phyloP scores from a whole-genome alignment of 2,113 vertebrate genomes.

The Nettapus auritus region DNA sequence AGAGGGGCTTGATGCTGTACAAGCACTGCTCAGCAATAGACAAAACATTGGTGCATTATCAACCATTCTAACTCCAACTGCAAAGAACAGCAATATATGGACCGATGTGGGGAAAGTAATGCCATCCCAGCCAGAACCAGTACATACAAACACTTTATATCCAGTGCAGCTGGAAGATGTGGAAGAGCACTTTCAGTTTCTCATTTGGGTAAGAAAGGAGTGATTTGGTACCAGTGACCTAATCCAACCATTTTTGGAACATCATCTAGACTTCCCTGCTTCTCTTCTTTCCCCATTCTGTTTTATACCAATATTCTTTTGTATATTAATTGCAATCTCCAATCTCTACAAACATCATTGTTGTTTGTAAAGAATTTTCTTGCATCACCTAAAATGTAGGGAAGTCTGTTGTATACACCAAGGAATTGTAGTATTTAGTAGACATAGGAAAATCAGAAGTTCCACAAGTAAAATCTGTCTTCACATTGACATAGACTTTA shows the following conservation, averaged over 20 bases:
- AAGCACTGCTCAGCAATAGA: too few relatives aligned
- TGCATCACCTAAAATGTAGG: not conserved
- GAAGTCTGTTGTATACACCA: not conserved
- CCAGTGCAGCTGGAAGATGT: too few relatives aligned
- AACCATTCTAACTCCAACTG: too few relatives aligned
- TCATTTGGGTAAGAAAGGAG: too few relatives aligned
- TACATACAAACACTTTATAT: too few relatives aligned
- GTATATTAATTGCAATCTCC: not conserved
- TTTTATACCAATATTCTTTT: not conserved
- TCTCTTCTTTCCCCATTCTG: not conserved
- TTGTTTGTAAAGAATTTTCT: not conserved
- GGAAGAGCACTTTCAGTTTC: too few relatives aligned
- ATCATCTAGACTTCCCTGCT: not conserved
- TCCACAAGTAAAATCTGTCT: not conserved
- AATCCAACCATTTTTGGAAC: not conserved
- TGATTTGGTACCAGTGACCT: too few relatives aligned
- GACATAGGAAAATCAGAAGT: not conserved
- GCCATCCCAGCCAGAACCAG: too few relatives aligned
- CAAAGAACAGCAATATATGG: too few relatives aligned
- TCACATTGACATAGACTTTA: not conserved
- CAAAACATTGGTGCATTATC: too few relatives aligned
- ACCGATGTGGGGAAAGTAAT: too few relatives aligned
- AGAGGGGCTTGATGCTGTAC: too few relatives aligned
- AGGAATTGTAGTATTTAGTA: not conserved
- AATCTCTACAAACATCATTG: not conserved